These are phyloP conservation scores for Beroe ovata DNA, from an alignment of 37 sponge, comb jelly and placozoan species.

Conservation along the genomic window DNA sequence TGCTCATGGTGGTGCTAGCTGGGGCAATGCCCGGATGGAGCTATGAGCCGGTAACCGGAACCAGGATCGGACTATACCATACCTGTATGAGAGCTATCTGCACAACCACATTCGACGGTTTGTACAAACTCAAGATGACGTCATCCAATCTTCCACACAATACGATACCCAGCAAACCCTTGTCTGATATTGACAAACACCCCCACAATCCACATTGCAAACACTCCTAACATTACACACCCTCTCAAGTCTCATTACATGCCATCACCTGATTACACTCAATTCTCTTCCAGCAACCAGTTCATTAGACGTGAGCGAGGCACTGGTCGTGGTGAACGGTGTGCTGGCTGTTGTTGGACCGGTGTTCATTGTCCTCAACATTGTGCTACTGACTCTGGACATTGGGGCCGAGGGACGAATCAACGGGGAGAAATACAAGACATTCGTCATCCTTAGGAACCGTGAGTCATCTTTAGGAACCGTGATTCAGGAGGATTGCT, in stretches of 20 bases:
- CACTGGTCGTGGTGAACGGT: slow-evolving; percentile 50
- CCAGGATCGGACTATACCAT: slow-evolving; percentile 58
- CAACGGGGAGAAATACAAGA: slow-evolving; percentile 52
- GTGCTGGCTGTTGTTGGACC: slow-evolving; percentile 59
- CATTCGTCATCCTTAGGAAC: slow-evolving; percentile 60
- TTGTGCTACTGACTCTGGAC: slow-evolving; percentile 40
- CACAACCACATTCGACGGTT: slow-evolving; percentile 56
- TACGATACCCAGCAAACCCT: no score
- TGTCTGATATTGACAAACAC: no score
- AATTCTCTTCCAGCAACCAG: not conserved
- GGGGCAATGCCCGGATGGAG: slow-evolving; percentile 66
- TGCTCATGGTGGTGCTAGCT: slow-evolving; percentile 41
- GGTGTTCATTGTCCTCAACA: slow-evolving; percentile 16
- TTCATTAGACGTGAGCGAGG: not conserved
- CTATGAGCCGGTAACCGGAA: slow-evolving; percentile 27
- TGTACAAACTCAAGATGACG: no score
- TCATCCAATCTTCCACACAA: no score
- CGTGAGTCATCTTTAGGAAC: no score
- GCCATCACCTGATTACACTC: not conserved
- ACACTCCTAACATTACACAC: no score
- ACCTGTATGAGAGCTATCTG: slow-evolving; percentile 60
- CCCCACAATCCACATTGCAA: no score
- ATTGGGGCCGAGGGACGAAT: slow-evolving; percentile 60
- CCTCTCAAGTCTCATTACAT: not conserved
- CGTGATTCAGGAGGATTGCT: no score